Base-by-base conservation (phyloP, 1,140 invertebrate species). In the Mylabris phalerata region DNA sequence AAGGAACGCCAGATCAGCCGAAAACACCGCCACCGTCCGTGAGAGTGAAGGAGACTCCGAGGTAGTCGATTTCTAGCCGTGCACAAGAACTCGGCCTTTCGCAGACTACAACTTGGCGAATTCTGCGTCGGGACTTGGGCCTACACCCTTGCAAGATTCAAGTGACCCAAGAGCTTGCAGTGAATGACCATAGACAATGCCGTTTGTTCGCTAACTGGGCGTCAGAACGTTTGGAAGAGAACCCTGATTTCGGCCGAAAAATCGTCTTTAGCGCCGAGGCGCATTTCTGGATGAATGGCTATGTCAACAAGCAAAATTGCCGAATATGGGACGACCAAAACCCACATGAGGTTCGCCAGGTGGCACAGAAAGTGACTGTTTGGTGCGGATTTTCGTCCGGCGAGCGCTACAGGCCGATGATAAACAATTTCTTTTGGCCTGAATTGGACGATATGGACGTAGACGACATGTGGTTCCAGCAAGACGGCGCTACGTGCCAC, bases 241-340 rank as follows among this genome's bases (percentile, higher is more conserved):
- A 66, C 62, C 48, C 41, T 44, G 55, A 68, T 63, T 66, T 67
- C 60, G 49, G 52, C 42, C 62, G 58, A 59, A 64, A 67, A 58
- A 57, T 67, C 57, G 61, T 64, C 42, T 61, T 57, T 50, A 51
- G 43, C 43, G 45, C 57, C 43, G 59, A 68, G 54, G 63, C 62
- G 9, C 65, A 71, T 61, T 74, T 71, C 48, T 63, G 68, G 60
- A 56, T 70, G 47, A 65, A 65, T 61, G 68, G 68, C 24, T 67
- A 59, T 50, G 69, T 74, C n/a, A 73, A 72, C 57, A 71, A 71
- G 43, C 67, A 71, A 57, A 73, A 74, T 60, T 71, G 65, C 50
- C 55, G 65, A 24, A 70, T 66, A 57, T 69, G 65, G 67, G 59
- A 39, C 59, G 49, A 39, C 41, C 27, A 26, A 11, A 72, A 71